Percentiles rank a stretch among this genome's conserved stretches.
Evolutionary conservation across 2,888 invertebrate genomes (phyloP).

Genomic region (Archaeoteleia sp.): DNA sequence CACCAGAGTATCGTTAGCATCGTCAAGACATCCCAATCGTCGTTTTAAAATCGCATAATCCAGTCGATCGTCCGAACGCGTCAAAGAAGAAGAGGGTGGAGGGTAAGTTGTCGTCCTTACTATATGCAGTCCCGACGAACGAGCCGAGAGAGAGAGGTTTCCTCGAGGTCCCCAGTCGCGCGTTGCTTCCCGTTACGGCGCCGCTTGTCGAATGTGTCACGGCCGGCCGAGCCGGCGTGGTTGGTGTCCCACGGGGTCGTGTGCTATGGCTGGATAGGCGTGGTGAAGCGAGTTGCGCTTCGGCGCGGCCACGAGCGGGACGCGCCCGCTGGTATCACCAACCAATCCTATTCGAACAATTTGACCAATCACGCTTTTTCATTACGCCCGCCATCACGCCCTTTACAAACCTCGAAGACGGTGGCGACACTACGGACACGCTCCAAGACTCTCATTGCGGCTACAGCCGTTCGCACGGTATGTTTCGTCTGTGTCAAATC

Average conservation of each 20-base stretch:
- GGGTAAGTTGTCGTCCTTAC: conserved; percentile 43
- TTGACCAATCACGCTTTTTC: conserved; percentile 50
- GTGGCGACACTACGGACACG: conserved; percentile 68
- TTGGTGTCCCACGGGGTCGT: conserved; percentile 72
- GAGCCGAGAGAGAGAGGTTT: conserved; percentile 63
- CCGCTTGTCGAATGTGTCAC: conserved; percentile 76
- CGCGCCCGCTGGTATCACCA: conserved; percentile 31
- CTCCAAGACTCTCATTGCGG: conserved; percentile 68
- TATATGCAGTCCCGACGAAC: conserved; percentile 40
- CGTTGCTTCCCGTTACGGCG: conserved; percentile 75
- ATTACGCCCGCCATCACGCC: conserved; percentile 51
- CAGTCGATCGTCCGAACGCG: conserved; percentile 41
- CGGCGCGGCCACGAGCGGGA: conserved; percentile 55
- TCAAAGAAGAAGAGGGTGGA: conserved; percentile 34
- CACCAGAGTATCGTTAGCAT: conserved; percentile 60
- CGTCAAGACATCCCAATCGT: conserved; percentile 46
- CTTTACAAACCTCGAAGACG: conserved; percentile 52
- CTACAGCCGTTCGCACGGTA: conserved; percentile 59
- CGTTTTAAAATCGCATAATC: conserved; percentile 49
- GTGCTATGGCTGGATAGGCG: conserved; percentile 57
- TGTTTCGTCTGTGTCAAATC: neutral
- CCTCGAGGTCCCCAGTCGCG: conserved; percentile 73
- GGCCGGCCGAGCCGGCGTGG: conserved; percentile 72
- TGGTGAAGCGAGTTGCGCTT: conserved; percentile 37
- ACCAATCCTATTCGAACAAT: conserved; percentile 53